These are phyloP conservation scores for Lycophotia porphyrea DNA, from an alignment of 2,888 invertebrate species.

Conservation along the genomic window DNA sequence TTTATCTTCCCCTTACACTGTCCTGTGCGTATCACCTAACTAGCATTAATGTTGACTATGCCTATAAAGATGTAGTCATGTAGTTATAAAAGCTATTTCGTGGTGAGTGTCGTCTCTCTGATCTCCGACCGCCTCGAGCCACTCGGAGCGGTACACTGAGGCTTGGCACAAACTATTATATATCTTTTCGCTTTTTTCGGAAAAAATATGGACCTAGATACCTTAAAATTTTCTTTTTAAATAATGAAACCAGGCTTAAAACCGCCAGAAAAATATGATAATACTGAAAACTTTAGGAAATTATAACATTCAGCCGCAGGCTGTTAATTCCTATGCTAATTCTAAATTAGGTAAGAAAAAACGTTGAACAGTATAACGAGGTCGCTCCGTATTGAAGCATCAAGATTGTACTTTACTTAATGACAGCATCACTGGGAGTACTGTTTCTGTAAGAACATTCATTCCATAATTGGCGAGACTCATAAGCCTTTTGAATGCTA, in stretches of 20 bases:
- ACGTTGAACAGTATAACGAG: not conserved
- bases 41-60: not conserved
- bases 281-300: not conserved
- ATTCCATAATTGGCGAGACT: not conserved
- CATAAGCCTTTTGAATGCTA: too few relatives aligned
- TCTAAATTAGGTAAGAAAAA: slow-evolving; percentile 19
- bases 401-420: not conserved
- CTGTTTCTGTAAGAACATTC: not conserved
- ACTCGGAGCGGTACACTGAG: slow-evolving; percentile 6
- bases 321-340: slow-evolving; percentile 9
- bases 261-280: not conserved
- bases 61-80: slow-evolving; percentile 19
- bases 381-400: not conserved
- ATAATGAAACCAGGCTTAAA: not conserved
- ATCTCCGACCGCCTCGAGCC: slow-evolving; percentile 48
- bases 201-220: not conserved
- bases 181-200: too few relatives aligned
- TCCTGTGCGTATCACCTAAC: not conserved
- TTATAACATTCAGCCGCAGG: not conserved
- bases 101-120: slow-evolving; percentile 48
- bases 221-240: not conserved
- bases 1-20: too few relatives aligned
- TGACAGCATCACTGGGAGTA: not conserved
- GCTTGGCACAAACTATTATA: not conserved
- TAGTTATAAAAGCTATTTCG: slow-evolving; percentile 49